Percentiles rank a stretch among this genome's conserved stretches.
Evolutionary conservation across 2,888 invertebrate genomes (phyloP).

Genomic region (Drosophila recens): DNA sequence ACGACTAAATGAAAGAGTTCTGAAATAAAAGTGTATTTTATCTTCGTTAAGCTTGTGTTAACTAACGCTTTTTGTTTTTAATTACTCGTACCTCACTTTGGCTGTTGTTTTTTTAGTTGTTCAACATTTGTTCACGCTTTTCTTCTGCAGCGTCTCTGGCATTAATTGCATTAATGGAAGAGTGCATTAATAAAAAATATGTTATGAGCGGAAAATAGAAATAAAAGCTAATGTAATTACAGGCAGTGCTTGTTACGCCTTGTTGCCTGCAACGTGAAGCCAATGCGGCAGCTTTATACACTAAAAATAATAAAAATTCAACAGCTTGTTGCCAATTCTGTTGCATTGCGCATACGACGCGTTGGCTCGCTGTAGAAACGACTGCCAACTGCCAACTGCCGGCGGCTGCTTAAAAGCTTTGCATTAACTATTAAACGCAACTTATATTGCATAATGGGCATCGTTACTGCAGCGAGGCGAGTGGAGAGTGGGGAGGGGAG

Average conservation of each 20-base stretch:
- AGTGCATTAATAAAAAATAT: constrained; percentile 65
- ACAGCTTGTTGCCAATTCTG: constrained; percentile 42
- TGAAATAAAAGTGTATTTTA: constrained; percentile 3
- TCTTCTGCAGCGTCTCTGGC: constrained; percentile 16
- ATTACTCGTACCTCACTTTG: constrained; percentile 52
- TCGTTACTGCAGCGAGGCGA: constrained; percentile 24
- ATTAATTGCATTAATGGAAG: constrained; percentile 68
- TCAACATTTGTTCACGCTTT: background rate
- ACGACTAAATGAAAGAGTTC: background rate
- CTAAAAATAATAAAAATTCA: constrained; percentile 59
- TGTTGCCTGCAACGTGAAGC: constrained; percentile 21
- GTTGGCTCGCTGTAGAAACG: constrained; percentile 17
- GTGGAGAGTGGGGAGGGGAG: background rate
- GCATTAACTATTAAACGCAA: constrained; percentile 80
- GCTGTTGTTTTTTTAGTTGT: background rate
- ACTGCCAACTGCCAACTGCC: constrained; percentile 30
- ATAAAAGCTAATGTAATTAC: constrained; percentile 76
- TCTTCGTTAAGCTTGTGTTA: background rate
- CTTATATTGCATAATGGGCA: constrained; percentile 73
- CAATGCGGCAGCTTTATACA: constrained; percentile 8
- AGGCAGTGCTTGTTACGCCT: constrained; percentile 50
- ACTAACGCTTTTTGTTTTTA: constrained; percentile 40
- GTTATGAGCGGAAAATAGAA: constrained; percentile 65
- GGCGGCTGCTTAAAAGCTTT: constrained; percentile 78
- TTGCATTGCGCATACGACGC: constrained; percentile 62